These are phyloP conservation scores for Chaetoderma sp. DNA, from an alignment of 2,888 invertebrate genomes.

Conservation along the genomic window DNA sequence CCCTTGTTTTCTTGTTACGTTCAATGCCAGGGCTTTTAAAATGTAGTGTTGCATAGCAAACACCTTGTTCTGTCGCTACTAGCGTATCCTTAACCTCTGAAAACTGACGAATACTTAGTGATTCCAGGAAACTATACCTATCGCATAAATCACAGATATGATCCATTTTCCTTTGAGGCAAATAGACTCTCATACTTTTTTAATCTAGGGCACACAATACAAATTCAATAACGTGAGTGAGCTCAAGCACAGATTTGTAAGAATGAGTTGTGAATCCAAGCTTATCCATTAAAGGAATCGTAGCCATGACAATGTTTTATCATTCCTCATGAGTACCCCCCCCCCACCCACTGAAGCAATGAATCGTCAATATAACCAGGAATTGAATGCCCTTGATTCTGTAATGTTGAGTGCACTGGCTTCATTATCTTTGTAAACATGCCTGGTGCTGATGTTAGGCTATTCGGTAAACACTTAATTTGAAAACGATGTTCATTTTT, in stretches of 20 bases:
- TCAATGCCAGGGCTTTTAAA: no score
- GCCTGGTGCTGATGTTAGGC: constrained; percentile 13
- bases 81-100: no score
- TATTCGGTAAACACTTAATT: constrained; percentile 17
- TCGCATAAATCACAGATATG: no score
- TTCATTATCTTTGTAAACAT: constrained; percentile 7
- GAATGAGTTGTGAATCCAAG: constrained; percentile 1
- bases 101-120: no score
- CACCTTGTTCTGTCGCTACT: no score
- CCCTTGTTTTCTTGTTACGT: constrained; percentile 18
- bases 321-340: constrained; percentile 6
- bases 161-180: no score
- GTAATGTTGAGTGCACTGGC: background rate
- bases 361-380: constrained; percentile 10
- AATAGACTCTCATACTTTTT: no score
- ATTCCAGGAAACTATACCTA: no score
- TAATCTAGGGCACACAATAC: no score
- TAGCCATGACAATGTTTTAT: background rate
- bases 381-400: background rate
- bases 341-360: background rate
- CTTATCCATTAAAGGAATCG: background rate
- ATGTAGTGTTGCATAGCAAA: no score
- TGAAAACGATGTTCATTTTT: no score
- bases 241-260: constrained; percentile 7
- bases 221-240: background rate